Base-by-base conservation (phyloP, 2,888 invertebrate species). In the Notocelia uddmanniana region DNA sequence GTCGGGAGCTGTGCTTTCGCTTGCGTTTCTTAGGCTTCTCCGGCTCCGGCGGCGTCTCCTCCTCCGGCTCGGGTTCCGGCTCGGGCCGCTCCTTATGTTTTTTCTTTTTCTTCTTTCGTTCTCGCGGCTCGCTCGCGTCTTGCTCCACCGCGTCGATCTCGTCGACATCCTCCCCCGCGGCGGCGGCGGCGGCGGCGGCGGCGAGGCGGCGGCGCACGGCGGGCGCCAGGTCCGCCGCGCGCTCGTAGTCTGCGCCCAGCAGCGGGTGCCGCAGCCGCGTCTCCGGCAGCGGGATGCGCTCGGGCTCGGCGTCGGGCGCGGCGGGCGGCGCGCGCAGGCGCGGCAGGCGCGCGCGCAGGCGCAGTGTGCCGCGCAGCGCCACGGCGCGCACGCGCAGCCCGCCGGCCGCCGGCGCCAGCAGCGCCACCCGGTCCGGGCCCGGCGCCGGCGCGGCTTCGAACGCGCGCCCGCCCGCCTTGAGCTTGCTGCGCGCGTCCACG, bases 231-330 rank as follows among this genome's bases (percentile, higher is more conserved):
- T 21, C 37, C 50, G 54, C 57, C 50, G 57, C 59, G 19, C 21
- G 73, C 55, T 54, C 74, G 52, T 26, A 45, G 58, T 68, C 73
- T 72, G 74, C 77, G 77, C 59, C 69, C 71, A 70, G 70, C 67
- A 74, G 73, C 76, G 74, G 73, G 64, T 74, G 75, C 57, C 55
- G 74, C 64, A 74, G 34, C 48, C 21, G 19, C 59, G 73, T 66
- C 13, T 2, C 21, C 3, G 59, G 70, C 58, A 59, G 59, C 59
- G 70, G 70, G n/a, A 66, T 6, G 31, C 66, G 66, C 55, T 26
- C 57, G 21, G 50, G 50, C 52, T 11, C 31, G 13, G 3, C 57
- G n/a, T 11, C 45, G 1, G 21, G 31, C 19, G 3, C 31, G 54
- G 10, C 34, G 50, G 52, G 15, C 19, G 69, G 45, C 26, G 63